Base-by-base conservation (phyloP, 2,113 vertebrate genomes). In the Perca fluviatilis region DNA sequence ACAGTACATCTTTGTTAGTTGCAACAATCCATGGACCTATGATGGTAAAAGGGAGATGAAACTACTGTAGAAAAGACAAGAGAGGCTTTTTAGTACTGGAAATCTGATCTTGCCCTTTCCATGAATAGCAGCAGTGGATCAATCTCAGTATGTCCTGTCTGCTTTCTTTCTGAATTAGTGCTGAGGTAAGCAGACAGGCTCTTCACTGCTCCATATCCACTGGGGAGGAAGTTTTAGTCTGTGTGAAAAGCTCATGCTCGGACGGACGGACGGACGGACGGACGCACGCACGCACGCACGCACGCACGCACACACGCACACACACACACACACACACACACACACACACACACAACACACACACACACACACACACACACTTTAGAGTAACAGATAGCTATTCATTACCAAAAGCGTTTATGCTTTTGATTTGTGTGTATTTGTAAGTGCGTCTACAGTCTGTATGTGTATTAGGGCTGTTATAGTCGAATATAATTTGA, bases 111-210 rank as follows among this genome's bases (percentile, higher is more conserved):
- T 65, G 53, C 61, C 50, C 57, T 77, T 58, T 80, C 69, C 64
- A 51, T 78, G 80, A 88, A 91, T 84, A 91, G 91, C 81, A 72
- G 40, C 85, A 77, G 71, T 51, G 71, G 74, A 77, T 82, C 50
- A 46, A 25, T 60, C 83, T 77, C 53, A 68, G 62, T 50, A 21
- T 51, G 72, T 65, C 57, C 56, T 2, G 61, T 62, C 77, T 53
- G 77, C 69, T 86, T 82, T 88, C 80, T 75, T 7, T 77, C 80
- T 85, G 80, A 54, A 67, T 86, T 91, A 75, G 43, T 88, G 91
- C 89, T 89, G 88, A 93, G 84, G 86, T 89, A 84, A 87, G 89
- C 90, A 87, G 33, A 80, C 84, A 43, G 60, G 51, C 86, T 86
- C 85, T 77, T 86, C 74, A 60, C 86, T 60, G 87, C 77, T 75